Evolutionary conservation across 2,113 vertebrate species (phyloP).

Genomic region (Zosterops borbonicus): DNA sequence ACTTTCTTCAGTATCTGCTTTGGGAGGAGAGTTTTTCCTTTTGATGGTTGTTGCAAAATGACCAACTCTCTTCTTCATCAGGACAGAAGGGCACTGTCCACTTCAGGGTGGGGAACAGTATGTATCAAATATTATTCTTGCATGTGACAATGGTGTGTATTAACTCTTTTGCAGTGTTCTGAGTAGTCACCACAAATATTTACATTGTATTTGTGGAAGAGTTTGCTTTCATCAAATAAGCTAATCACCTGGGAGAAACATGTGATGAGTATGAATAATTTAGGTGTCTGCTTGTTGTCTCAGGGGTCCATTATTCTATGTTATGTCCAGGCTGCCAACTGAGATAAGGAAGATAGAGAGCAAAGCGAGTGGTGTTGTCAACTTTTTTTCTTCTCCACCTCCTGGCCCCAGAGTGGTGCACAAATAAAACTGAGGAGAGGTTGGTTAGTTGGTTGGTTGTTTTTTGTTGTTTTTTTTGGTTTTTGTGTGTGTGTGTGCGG

Average conservation of each 20-base stretch:
- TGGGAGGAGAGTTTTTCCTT: background rate
- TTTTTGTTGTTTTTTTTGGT: background rate
- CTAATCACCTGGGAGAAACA: background rate
- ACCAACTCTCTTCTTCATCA: background rate
- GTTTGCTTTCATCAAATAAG: background rate
- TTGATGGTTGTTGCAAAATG: background rate
- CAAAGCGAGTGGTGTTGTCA: background rate
- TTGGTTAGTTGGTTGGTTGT: too few relatives aligned
- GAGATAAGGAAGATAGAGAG: background rate
- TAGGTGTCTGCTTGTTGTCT: background rate
- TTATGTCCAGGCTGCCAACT: background rate
- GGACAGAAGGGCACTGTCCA: background rate
- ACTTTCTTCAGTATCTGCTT: background rate
- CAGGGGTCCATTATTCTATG: background rate
- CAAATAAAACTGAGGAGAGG: background rate
- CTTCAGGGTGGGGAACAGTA: background rate
- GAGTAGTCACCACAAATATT: background rate
- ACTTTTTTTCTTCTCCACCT: background rate
- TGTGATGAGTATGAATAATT: background rate
- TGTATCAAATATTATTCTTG: background rate
- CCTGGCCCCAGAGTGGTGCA: background rate
- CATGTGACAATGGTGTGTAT: fast-evolving
- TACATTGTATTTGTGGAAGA: background rate
- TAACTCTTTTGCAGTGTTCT: background rate
- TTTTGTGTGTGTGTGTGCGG: background rate